These are phyloP conservation scores for Hyperoplus lanceolatus DNA, from an alignment of 2,797 vertebrate species.

Conservation along the genomic window DNA sequence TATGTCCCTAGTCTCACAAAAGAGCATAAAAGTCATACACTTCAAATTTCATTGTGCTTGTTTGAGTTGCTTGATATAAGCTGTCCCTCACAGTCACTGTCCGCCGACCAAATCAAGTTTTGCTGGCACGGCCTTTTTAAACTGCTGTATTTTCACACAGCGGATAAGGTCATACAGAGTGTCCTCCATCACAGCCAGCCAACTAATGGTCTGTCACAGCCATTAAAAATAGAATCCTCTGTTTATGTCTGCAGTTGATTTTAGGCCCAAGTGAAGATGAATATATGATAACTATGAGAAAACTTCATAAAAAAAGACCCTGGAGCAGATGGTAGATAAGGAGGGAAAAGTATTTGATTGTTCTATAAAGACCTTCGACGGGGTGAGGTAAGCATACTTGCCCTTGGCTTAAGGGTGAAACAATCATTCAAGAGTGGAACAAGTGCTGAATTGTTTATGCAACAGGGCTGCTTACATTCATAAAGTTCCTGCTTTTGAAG, in stretches of 20 bases:
- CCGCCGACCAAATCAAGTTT: slow-evolving; percentile 6
- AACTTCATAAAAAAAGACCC: slow-evolving; percentile 1
- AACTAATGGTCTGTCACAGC: slow-evolving; percentile 16
- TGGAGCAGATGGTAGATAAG: neutral
- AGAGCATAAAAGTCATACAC: neutral
- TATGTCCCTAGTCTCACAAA: neutral
- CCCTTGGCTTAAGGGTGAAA: slow-evolving; percentile 53
- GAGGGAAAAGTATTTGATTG: slow-evolving; percentile 40
- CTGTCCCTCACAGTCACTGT: slow-evolving; percentile 17
- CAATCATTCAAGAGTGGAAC: slow-evolving; percentile 46
- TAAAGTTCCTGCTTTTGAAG: slow-evolving; percentile 56
- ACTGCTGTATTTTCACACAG: slow-evolving; percentile 21
- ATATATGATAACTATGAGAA: slow-evolving; percentile 23
- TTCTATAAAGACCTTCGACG: slow-evolving; percentile 16
- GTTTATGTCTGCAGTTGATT: slow-evolving; percentile 11
- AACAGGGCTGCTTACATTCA: slow-evolving; percentile 53
- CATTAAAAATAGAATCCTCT: slow-evolving; percentile 27
- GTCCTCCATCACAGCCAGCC: slow-evolving; percentile 14
- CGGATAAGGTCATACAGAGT: slow-evolving; percentile 31
- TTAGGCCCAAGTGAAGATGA: slow-evolving; percentile 21
- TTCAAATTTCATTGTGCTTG: neutral
- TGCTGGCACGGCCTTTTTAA: slow-evolving; percentile 4
- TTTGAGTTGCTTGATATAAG: slow-evolving; percentile 21
- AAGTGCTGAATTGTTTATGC: slow-evolving; percentile 56
- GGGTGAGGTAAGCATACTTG: slow-evolving; percentile 29